Base-by-base conservation (phyloP, 2,888 invertebrate species). In the Teinopalpus imperialis region DNA sequence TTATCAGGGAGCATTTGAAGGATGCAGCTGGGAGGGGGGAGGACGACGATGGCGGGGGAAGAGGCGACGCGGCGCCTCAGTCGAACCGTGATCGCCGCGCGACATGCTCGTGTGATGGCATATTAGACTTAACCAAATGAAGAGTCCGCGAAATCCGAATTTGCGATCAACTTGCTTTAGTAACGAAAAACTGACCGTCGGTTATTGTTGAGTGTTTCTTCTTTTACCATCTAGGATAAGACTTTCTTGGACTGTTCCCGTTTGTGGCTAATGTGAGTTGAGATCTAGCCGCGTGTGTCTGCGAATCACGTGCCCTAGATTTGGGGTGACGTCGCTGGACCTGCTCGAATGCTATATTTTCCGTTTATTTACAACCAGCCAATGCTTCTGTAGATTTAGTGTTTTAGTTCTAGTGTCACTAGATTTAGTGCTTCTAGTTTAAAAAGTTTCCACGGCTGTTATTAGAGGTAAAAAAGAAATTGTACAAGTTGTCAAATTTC, bases 231-330 rank as follows among this genome's bases (percentile, higher is more conserved):
- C 59, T 67, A 67, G 70, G 45, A 72, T 68, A 72, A 72, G 64
- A 76, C 69, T 66, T 49, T 66, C 63, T 70, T 56, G 81, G 80
- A 83, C 69, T 81, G 73, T 74, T 60, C 74, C 74, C 59, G 77
- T 78, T 76, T 66, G 81, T 77, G 82, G 75, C 77, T 73, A 73
- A 87, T 85, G 86, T 87, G 83, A 86, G 86, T 87, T 77, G 53
- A 76, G 63, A 73, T 72, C 61, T 68, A 62, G 66, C 66, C 64
- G 70, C 74, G 70, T 68, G 75, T 60, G 66, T 60, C 67, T 70
- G 72, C 72, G 55, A 67, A 66, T 74, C 83, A 83, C 82, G 79
- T 82, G 86, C 80, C 86, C 85, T 75, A 81, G 61, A 78, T 83
- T 74, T 66, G 61, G 78, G 79, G 76, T 74, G 75, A 66, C 76